Percentiles rank a stretch among this genome's conserved stretches.
These are phyloP conservation scores for Haliclona indistincta DNA, from an alignment of 37 sponge, comb jelly and placozoan species.

Conservation along the genomic window DNA sequence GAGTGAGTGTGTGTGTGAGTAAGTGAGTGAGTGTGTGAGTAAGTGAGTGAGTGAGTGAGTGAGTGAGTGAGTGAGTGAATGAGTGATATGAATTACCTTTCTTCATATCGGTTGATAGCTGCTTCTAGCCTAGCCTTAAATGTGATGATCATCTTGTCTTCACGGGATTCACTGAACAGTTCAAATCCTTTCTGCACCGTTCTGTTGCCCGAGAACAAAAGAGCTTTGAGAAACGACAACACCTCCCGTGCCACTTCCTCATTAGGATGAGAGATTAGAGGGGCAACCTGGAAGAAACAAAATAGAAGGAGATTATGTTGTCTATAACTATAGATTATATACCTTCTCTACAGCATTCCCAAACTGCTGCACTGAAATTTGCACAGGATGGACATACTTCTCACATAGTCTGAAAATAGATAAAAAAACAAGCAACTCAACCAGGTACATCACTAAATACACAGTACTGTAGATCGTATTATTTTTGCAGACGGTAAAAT, in stretches of 20 bases:
- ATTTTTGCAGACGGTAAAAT: no score
- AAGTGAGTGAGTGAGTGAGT: no score
- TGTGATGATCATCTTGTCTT: slow-evolving; percentile 57
- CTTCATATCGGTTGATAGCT: slow-evolving; percentile 3
- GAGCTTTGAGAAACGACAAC: slow-evolving; percentile 62
- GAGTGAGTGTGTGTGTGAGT: no score
- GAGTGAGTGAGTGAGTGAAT: no score
- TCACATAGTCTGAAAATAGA: no score
- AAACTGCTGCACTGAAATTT: not conserved
- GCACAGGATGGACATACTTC: not conserved
- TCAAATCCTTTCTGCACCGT: slow-evolving; percentile 48
- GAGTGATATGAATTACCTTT: slow-evolving; percentile 1
- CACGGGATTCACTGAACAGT: slow-evolving; percentile 29
- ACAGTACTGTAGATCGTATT: no score
- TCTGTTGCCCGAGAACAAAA: slow-evolving; percentile 61
- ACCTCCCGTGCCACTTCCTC: slow-evolving; percentile 56
- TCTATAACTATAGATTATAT: no score
- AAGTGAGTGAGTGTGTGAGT: no score
- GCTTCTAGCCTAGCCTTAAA: slow-evolving; percentile 36
- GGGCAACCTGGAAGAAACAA: slow-evolving; percentile 61
- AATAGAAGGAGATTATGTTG: no score
- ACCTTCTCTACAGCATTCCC: not conserved
- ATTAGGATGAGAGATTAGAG: slow-evolving; percentile 63
- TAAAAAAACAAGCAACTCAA: no score
- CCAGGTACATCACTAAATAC: no score